Conservation (phyloP, 2,888 invertebrate genomes). For the Melolontha melolontha region DNA sequence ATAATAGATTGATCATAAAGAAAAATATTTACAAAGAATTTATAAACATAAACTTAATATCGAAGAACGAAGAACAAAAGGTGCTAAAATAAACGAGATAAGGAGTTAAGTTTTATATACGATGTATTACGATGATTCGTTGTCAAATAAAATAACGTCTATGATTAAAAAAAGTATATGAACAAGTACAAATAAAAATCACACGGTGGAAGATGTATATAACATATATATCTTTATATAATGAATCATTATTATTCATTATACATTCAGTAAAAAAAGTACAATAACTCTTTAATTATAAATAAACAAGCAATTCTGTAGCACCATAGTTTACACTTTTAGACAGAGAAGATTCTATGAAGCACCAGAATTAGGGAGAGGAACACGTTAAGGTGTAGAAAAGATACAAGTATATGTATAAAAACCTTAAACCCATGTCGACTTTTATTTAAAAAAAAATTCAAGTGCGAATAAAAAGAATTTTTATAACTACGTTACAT, state of each 20-base stretch:
- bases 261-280: constrained; percentile 18
- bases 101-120: constrained; percentile 34
- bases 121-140: constrained; percentile 53
- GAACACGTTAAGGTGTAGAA: constrained; percentile 63
- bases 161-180: background rate
- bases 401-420: constrained; percentile 23
- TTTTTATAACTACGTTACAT: too few species aligned
- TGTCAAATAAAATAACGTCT: constrained; percentile 47
- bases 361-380: constrained; percentile 61
- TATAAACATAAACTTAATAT: constrained; percentile 21
- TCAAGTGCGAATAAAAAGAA: too few species aligned
- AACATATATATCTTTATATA: constrained; percentile 21
- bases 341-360: constrained; percentile 58
- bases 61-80: constrained; percentile 22
- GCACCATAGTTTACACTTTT: constrained; percentile 60
- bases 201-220: constrained; percentile 50
- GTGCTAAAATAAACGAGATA: background rate
- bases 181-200: constrained; percentile 51
- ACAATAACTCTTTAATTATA: constrained; percentile 40
- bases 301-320: constrained; percentile 58
- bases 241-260: too few species aligned
- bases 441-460: background rate
- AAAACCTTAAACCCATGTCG: constrained; percentile 5
- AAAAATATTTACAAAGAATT: constrained; percentile 45
- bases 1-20: constrained; percentile 21